Percentiles rank a stretch among this genome's conserved stretches.
phyloP scores from a whole-genome alignment of 2,113 vertebrate genomes.

The Callionymus lyra region DNA sequence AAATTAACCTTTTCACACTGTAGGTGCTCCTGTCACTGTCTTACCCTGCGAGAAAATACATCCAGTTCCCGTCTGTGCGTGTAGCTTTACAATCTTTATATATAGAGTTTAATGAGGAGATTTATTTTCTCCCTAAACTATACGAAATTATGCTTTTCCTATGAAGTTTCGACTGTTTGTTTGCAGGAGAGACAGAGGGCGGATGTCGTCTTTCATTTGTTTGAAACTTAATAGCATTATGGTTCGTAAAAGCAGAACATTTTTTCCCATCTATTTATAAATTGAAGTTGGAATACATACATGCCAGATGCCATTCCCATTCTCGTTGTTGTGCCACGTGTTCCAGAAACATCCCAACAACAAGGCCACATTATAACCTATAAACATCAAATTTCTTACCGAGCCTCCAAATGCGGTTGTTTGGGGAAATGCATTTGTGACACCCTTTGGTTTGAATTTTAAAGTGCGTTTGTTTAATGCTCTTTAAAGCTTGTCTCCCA shows the following conservation, averaged over 20 bases:
- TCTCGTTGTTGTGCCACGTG: conserved; percentile 47
- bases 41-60: conserved; percentile 20
- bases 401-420: conserved; percentile 27
- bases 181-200: conserved; percentile 47
- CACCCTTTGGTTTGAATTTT: conserved; percentile 53
- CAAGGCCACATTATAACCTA: conserved; percentile 58
- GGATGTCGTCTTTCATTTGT: conserved; percentile 55
- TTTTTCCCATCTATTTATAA: conserved; percentile 65
- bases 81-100: too few species aligned
- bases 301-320: conserved; percentile 52
- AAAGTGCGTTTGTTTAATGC: conserved; percentile 67
- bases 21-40: conserved; percentile 36
- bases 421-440: conserved; percentile 38
- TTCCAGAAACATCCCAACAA: conserved; percentile 42
- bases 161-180: conserved; percentile 33
- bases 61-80: conserved; percentile 1
- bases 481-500: conserved; percentile 67
- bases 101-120: conserved; percentile 23
- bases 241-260: conserved; percentile 39
- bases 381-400: conserved; percentile 54
- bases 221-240: conserved; percentile 31
- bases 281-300: conserved; percentile 49
- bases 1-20: conserved; percentile 65
- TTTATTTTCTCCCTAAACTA: conserved; percentile 34
- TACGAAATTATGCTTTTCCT: conserved; percentile 30